Evolutionary conservation across 1,140 invertebrate species (phyloP).

Genomic region (Ceratosolen solmsi): DNA sequence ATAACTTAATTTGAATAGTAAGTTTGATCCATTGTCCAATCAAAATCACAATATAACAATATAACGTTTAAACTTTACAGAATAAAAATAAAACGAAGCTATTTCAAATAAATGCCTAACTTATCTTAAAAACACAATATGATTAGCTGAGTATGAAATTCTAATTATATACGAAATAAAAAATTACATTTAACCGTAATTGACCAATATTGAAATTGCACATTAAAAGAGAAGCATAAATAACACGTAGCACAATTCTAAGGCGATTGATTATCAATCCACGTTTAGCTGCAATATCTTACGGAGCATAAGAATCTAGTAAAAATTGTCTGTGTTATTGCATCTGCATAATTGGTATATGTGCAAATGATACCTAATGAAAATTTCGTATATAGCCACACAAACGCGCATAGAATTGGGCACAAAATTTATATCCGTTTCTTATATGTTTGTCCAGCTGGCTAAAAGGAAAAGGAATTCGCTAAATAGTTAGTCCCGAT

Average conservation of each 20-base stretch:
- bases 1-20: slow-evolving; percentile 2
- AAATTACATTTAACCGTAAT: slow-evolving; percentile 22
- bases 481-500: slow-evolving; percentile 64
- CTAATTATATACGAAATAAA: slow-evolving; percentile 6
- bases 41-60: background rate
- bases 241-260: background rate
- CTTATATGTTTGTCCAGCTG: background rate
- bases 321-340: background rate
- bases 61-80: background rate
- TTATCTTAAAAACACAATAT: slow-evolving; percentile 22
- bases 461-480: slow-evolving; percentile 43
- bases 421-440: slow-evolving; percentile 23
- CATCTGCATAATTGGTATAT: background rate
- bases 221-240: slow-evolving; percentile 21
- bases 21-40: background rate
- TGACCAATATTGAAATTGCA: slow-evolving; percentile 28
- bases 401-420: background rate
- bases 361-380: slow-evolving; percentile 24
- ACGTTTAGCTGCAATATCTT: background rate
- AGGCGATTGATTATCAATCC: background rate
- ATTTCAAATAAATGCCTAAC: slow-evolving; percentile 38
- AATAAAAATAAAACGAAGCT: slow-evolving; percentile 22
- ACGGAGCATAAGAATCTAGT: background rate
- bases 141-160: slow-evolving; percentile 22
- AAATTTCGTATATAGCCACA: background rate